Evolutionary conservation across 2,113 vertebrate species (phyloP).

Genomic region (Poeciliopsis prolifica): DNA sequence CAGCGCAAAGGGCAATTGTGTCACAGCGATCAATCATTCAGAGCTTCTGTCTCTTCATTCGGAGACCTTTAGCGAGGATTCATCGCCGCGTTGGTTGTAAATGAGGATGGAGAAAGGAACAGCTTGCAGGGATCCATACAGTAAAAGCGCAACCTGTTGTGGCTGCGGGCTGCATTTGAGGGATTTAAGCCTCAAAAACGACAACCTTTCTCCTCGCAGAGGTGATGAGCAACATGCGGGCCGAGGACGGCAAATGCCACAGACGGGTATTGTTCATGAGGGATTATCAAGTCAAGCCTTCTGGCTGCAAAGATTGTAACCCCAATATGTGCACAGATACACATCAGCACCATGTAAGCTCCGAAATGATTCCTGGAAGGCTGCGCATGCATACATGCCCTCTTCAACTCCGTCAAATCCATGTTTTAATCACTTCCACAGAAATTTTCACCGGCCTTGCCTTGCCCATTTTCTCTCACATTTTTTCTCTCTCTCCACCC

Average conservation of each 20-base stretch:
- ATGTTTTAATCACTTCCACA: conserved; percentile 68
- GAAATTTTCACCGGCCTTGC: conserved; percentile 50
- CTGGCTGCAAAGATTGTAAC: conserved; percentile 68
- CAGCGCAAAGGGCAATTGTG: conserved; percentile 57
- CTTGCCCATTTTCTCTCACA: conserved; percentile 54
- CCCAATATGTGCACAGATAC: conserved; percentile 79
- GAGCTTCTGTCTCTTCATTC: conserved; percentile 45
- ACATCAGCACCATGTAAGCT: conserved; percentile 71
- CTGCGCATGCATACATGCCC: conserved; percentile 45
- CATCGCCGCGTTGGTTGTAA: conserved; percentile 54
- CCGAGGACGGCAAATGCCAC: conserved; percentile 70
- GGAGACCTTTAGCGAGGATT: conserved; percentile 64
- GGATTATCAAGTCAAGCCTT: conserved; percentile 74
- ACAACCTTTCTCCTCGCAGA: conserved; percentile 54
- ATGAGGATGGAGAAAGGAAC: conserved; percentile 55
- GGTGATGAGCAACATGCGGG: conserved; percentile 32
- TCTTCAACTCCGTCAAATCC: conserved; percentile 64
- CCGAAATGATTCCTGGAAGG: conserved; percentile 65
- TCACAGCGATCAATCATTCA: conserved; percentile 51
- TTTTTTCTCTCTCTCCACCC: conserved; percentile 43
- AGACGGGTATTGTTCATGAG: conserved; percentile 74
- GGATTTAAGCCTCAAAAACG: conserved; percentile 49
- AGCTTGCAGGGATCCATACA: conserved; percentile 21
- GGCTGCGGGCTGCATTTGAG: conserved; percentile 32
- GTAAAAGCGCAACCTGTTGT: conserved; percentile 42